phyloP scores from a whole-genome alignment of 2,888 invertebrate genomes.

The Trichogramma evanescens region DNA sequence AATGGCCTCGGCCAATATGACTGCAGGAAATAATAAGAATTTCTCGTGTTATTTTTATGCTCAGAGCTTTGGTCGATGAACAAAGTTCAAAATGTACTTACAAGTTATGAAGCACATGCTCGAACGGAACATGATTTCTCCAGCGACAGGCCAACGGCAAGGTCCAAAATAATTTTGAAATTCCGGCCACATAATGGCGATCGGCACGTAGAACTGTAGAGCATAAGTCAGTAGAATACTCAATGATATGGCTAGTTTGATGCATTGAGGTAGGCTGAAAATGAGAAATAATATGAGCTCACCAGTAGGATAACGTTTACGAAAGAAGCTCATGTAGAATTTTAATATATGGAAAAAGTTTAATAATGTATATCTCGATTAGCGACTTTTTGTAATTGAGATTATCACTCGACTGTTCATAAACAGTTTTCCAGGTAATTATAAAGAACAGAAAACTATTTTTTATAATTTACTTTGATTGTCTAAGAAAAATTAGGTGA shows the following conservation, averaged over 20 bases:
- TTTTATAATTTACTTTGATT: too few relatives aligned
- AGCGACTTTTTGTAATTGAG: too few relatives aligned
- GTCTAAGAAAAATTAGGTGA: too few relatives aligned
- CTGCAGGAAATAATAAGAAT: slow-evolving; percentile 50
- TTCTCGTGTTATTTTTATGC: not conserved
- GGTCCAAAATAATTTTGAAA: slow-evolving; percentile 53
- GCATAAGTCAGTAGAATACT: slow-evolving; percentile 88
- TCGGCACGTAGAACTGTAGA: slow-evolving; percentile 90
- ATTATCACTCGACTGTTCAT: too few relatives aligned
- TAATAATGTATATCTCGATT: too few relatives aligned
- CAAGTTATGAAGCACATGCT: slow-evolving; percentile 73
- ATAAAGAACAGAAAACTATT: too few relatives aligned
- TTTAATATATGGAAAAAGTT: too few relatives aligned
- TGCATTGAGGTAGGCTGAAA: slow-evolving; percentile 70
- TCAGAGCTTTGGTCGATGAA: not conserved
- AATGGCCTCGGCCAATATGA: slow-evolving; percentile 76
- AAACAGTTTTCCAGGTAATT: too few relatives aligned
- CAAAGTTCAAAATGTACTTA: slow-evolving; percentile 53
- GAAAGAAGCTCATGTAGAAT: too few relatives aligned
- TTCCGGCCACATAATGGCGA: slow-evolving; percentile 80
- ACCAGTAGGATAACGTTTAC: not conserved
- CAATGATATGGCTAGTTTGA: slow-evolving; percentile 75
- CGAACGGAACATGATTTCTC: slow-evolving; percentile 67
- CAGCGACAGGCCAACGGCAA: slow-evolving; percentile 53
- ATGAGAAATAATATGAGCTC: not conserved